Percentiles rank a stretch among this genome's conserved stretches.
These are phyloP conservation scores for Anseranas semipalmata DNA, from an alignment of 2,113 vertebrate genomes.

Conservation along the genomic window DNA sequence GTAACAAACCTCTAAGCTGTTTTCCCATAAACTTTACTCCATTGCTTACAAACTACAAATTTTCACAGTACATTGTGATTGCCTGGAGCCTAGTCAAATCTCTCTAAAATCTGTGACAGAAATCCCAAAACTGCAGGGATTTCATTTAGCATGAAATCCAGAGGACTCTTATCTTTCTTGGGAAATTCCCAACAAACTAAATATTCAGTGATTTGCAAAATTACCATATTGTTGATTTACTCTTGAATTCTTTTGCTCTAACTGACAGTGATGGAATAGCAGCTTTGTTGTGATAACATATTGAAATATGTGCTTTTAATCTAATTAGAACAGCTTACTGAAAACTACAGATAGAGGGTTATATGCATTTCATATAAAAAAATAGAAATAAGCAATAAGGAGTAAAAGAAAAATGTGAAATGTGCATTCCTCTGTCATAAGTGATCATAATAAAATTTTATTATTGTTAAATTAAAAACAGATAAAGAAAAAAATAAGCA, in stretches of 20 bases:
- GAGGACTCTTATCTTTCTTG: not conserved
- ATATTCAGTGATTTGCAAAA: not conserved
- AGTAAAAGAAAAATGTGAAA: not conserved
- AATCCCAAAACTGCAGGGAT: not conserved
- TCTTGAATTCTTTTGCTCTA: not conserved
- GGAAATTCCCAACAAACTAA: not conserved
- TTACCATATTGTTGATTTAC: not conserved
- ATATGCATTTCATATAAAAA: not conserved
- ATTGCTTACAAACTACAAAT: not conserved
- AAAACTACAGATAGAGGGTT: not conserved
- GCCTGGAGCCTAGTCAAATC: not conserved
- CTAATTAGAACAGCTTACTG: not conserved
- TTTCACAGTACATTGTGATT: not conserved
- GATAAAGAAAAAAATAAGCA: not conserved
- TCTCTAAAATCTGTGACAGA: not conserved
- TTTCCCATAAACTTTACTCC: not conserved
- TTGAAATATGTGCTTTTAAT: slow-evolving; percentile 29
- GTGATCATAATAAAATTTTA: not conserved
- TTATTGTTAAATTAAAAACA: not conserved
- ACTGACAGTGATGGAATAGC: not conserved
- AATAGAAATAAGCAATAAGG: not conserved
- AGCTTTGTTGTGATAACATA: not conserved
- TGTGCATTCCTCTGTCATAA: not conserved
- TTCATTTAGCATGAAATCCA: not conserved
- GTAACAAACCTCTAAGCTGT: not conserved